Conservation (phyloP, 1,140 invertebrate genomes). For the Calliopsis andreniformis region DNA sequence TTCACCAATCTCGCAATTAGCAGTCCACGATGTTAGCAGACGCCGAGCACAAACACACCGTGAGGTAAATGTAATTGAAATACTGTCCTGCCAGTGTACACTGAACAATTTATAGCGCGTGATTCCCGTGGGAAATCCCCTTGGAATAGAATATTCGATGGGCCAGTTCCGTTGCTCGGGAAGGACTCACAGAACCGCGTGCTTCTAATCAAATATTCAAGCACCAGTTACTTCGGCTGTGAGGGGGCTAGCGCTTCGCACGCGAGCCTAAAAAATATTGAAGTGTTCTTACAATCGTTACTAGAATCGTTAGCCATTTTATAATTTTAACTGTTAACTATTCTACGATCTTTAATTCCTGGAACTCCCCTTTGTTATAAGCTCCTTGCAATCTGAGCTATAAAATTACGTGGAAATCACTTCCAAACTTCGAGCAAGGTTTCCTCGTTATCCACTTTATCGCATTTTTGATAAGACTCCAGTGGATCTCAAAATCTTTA, state of each 20-base stretch:
- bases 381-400: no score
- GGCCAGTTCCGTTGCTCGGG: background rate
- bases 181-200: background rate
- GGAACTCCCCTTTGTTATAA: no score
- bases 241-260: slow-evolving; percentile 6
- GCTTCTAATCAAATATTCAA: slow-evolving; percentile 27
- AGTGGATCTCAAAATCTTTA: no score
- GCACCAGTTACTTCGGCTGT: slow-evolving; percentile 23
- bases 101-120: slow-evolving; percentile 16
- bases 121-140: slow-evolving; percentile 44
- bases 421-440: background rate
- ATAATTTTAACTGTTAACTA: background rate
- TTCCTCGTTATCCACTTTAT: no score
- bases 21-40: background rate
- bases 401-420: no score
- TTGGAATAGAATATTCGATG: slow-evolving; percentile 33
- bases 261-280: slow-evolving; percentile 2
- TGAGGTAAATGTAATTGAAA: slow-evolving; percentile 22
- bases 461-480: no score
- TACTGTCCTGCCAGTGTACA: background rate
- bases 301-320: background rate
- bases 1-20: background rate
- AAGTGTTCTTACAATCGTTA: slow-evolving; percentile 22
- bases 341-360: background rate
- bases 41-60: slow-evolving; percentile 9